Conservation (phyloP, 2,113 vertebrate genomes). For the Oreochromis niloticus region DNA sequence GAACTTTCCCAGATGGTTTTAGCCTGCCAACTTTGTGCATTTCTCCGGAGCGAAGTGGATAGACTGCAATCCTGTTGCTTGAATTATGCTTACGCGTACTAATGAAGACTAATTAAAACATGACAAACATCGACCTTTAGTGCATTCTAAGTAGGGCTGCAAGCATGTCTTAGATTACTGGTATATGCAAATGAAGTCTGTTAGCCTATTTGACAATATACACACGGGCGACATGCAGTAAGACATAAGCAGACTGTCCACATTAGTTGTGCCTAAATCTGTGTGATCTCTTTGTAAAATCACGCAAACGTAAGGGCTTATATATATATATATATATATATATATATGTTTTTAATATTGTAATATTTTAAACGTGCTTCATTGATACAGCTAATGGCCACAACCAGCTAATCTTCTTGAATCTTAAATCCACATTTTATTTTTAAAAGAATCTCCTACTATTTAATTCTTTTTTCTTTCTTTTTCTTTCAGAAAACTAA, state of each 20-base stretch:
- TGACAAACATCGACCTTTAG: constrained; percentile 38
- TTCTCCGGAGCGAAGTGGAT: constrained; percentile 31
- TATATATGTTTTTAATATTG: background rate
- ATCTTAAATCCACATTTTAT: background rate
- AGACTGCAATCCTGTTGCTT: constrained; percentile 27
- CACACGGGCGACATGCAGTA: background rate
- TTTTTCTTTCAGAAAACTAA: background rate
- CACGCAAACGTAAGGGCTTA: background rate
- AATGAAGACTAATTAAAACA: constrained; percentile 52
- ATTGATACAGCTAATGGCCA: background rate
- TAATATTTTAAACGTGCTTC: background rate
- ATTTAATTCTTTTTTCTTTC: background rate
- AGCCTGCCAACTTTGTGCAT: constrained; percentile 43
- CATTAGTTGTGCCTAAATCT: background rate
- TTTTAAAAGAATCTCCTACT: background rate
- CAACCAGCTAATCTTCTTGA: background rate
- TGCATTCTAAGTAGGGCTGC: constrained; percentile 1
- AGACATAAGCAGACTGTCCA: background rate
- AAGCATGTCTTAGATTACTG: background rate
- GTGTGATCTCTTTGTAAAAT: background rate
- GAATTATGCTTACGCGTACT: constrained; percentile 15
- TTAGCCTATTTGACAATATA: background rate
- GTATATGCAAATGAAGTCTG: background rate
- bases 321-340: background rate
- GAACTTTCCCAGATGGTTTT: constrained; percentile 52